Evolutionary conservation across 2,797 vertebrate genomes (phyloP).

Genomic region (Carcharodon carcharias): DNA sequence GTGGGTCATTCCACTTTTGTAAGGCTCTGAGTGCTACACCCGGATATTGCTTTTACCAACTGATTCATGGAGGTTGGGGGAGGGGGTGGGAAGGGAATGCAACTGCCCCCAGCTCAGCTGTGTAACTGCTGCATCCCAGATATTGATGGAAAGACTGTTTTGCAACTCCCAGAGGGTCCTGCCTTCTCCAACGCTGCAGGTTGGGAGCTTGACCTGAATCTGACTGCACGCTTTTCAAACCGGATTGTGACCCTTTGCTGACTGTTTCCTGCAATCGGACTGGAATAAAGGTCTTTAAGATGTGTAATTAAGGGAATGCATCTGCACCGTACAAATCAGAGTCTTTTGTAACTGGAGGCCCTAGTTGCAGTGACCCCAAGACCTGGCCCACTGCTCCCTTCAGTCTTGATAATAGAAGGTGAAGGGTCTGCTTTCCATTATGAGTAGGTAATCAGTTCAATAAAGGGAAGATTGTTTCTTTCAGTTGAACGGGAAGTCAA

Average conservation of each 20-base stretch:
- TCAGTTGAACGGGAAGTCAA: slow-evolving; percentile 10
- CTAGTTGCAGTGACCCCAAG: background rate
- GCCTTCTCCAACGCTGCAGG: background rate
- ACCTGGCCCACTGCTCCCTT: background rate
- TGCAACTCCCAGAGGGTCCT: too few species aligned
- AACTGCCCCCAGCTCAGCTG: background rate
- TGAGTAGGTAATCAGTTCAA: background rate
- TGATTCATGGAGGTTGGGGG: background rate
- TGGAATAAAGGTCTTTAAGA: background rate
- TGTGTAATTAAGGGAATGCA: background rate
- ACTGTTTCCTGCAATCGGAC: background rate
- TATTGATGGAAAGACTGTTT: background rate
- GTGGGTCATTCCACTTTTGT: background rate
- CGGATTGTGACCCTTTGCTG: background rate
- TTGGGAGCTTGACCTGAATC: background rate
- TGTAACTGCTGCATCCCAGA: background rate
- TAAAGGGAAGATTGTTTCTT: background rate
- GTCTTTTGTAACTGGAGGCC: background rate
- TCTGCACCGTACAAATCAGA: background rate
- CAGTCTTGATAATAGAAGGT: background rate
- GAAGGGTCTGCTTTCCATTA: slow-evolving; percentile 8
- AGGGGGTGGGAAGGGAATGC: background rate
- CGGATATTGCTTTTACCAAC: background rate
- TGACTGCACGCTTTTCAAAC: background rate
- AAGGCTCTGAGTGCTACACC: background rate